Evolutionary conservation across 1,140 invertebrate genomes (phyloP).

Genomic region (Saccostrea echinata): DNA sequence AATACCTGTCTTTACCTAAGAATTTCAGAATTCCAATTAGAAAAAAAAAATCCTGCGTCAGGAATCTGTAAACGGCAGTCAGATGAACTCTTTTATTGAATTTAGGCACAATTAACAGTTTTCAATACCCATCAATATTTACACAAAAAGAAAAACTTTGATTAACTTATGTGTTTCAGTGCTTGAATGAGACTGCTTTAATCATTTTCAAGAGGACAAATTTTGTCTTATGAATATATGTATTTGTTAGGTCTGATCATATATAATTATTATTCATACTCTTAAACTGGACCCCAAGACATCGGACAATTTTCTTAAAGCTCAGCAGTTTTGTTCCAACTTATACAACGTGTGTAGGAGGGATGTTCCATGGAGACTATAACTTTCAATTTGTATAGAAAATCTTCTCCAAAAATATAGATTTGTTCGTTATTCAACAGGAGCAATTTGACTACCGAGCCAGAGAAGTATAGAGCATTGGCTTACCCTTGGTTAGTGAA

Average conservation of each 20-base stretch:
- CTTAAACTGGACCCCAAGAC: background rate
- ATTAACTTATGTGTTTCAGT: background rate
- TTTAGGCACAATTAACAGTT: background rate
- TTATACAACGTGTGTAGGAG: background rate
- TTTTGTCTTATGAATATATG: too few species aligned
- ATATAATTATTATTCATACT: background rate
- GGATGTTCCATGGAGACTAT: background rate
- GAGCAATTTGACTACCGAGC: background rate
- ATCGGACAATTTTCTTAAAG: background rate
- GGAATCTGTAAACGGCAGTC: background rate
- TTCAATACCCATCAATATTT: background rate
- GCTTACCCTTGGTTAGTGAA: background rate
- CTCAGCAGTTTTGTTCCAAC: background rate
- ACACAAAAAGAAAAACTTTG: background rate
- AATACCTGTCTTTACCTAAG: background rate
- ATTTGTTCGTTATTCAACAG: background rate
- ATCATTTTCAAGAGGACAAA: too few species aligned
- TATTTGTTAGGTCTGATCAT: background rate
- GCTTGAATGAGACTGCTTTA: too few species aligned
- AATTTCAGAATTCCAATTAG: background rate
- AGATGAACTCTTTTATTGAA: background rate
- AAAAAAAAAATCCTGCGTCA: background rate
- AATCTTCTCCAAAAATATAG: background rate
- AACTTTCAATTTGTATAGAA: conserved; percentile 29
- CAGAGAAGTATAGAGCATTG: background rate